phyloP scores from a whole-genome alignment of 2,797 vertebrate species.

The Adrianichthys oophorus region DNA sequence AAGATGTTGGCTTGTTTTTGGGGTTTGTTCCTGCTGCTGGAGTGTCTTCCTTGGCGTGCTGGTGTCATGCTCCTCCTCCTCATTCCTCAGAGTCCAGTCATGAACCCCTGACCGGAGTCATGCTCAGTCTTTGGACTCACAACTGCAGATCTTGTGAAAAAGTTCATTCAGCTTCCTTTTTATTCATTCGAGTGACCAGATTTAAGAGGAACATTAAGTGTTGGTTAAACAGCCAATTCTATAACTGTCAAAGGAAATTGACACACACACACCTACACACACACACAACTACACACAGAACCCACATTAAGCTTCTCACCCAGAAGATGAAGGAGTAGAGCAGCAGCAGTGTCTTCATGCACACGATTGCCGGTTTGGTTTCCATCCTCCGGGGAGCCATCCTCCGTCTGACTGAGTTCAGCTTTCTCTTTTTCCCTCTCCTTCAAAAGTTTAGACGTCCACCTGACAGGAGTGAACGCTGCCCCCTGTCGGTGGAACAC shows the following conservation, averaged over 20 bases:
- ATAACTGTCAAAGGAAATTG: too few relatives aligned
- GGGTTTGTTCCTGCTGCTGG: neutral
- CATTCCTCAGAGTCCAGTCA: constrained; percentile 40
- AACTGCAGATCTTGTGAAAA: too few relatives aligned
- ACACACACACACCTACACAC: neutral
- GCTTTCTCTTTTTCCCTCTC: neutral
- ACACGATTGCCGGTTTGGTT: constrained; percentile 94
- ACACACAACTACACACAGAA: neutral
- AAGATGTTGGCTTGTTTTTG: neutral
- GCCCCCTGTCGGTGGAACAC: constrained; percentile 5
- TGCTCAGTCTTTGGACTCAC: neutral
- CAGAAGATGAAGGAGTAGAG: constrained; percentile 96
- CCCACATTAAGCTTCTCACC: constrained; percentile 75
- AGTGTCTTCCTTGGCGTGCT: constrained; percentile 34
- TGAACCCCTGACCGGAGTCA: neutral
- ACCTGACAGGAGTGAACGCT: neutral
- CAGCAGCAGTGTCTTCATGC: constrained; percentile 92
- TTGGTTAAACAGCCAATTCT: too few relatives aligned
- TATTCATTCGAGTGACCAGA: too few relatives aligned
- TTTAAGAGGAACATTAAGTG: too few relatives aligned
- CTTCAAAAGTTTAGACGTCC: neutral
- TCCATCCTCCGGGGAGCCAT: constrained; percentile 97
- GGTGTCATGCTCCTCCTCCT: constrained; percentile 25
- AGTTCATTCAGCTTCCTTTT: too few relatives aligned
- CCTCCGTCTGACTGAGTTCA: neutral